Percentiles rank a stretch among this genome's conserved stretches.
Evolutionary conservation across 1,140 invertebrate genomes (phyloP).

Genomic region (Trichonephila inaurata): DNA sequence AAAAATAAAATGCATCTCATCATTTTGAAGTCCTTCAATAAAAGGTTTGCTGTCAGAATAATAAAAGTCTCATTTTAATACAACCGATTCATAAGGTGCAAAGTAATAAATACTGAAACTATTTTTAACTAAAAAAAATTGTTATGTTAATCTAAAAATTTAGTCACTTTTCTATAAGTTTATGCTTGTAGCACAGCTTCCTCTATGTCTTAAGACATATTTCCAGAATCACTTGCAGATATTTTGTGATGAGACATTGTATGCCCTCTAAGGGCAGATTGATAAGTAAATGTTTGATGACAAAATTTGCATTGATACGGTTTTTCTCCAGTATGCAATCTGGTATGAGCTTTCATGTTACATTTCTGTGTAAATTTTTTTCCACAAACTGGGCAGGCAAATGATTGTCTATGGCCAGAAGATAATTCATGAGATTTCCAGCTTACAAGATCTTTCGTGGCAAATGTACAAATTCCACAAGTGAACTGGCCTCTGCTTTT

Average conservation of each 20-base stretch:
- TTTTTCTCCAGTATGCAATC: conserved; percentile 83
- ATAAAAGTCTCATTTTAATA: no score
- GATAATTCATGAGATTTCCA: conserved; percentile 35
- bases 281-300: conserved; percentile 27
- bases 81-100: no score
- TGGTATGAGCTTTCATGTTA: conserved; percentile 78
- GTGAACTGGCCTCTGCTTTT: neutral
- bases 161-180: no score
- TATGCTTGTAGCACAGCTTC: no score
- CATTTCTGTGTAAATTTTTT: conserved; percentile 79
- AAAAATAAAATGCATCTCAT: no score
- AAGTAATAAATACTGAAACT: no score
- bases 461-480: neutral
- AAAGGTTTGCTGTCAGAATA: no score
- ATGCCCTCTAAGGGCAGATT: conserved; percentile 12
- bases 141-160: no score
- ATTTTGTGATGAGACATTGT: neutral
- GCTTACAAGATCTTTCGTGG: neutral
- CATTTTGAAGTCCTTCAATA: no score
- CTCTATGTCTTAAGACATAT: neutral
- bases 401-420: conserved; percentile 7
- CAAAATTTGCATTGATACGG: conserved; percentile 83
- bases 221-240: neutral
- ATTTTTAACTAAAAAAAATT: no score
- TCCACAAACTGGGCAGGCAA: neutral